Conservation (phyloP, 1,140 invertebrate species). For the Neomicropteryx cornuta region DNA sequence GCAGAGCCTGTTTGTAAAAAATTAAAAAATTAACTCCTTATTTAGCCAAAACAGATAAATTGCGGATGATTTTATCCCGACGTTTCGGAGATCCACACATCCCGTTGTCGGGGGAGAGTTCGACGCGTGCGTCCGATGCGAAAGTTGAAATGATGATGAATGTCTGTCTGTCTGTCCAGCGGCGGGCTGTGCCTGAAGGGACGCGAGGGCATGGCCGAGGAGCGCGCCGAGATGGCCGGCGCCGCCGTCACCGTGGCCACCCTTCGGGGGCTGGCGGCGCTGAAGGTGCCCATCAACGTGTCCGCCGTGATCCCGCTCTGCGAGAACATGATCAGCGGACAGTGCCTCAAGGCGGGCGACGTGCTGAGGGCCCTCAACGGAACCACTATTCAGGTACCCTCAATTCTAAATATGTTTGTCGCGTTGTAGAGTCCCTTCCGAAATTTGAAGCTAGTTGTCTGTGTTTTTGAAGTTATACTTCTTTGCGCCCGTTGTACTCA, state of each 20-base stretch:
- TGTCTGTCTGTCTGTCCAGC: slow-evolving; percentile 59
- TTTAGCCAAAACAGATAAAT: too few relatives aligned
- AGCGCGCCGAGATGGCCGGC: slow-evolving; percentile 76
- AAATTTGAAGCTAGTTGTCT: too few relatives aligned
- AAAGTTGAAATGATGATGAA: too few relatives aligned
- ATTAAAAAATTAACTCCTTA: too few relatives aligned
- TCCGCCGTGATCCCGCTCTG: slow-evolving; percentile 63
- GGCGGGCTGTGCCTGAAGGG: slow-evolving; percentile 73
- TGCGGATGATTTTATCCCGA: too few relatives aligned
- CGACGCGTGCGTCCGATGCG: too few relatives aligned
- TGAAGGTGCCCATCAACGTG: slow-evolving; percentile 61
- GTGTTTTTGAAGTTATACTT: too few relatives aligned
- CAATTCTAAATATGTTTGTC: too few relatives aligned
- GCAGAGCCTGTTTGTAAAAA: too few relatives aligned
- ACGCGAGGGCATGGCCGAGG: slow-evolving; percentile 53
- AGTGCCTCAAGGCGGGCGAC: slow-evolving; percentile 80
- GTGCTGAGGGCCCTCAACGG: slow-evolving; percentile 79
- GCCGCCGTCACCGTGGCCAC: slow-evolving; percentile 61
- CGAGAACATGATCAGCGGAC: slow-evolving; percentile 81
- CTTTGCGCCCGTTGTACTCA: too few relatives aligned
- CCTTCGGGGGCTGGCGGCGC: slow-evolving; percentile 48
- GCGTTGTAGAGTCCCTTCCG: too few relatives aligned
- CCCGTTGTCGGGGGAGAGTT: too few relatives aligned
- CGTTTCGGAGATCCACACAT: slow-evolving; percentile 20
- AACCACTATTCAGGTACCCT: slow-evolving; percentile 53